Evolutionary conservation across 2,797 vertebrate species (phyloP), one percentile per base, ranked within the genome.

Genomic region (Petrocephalus sullivani): DNA sequence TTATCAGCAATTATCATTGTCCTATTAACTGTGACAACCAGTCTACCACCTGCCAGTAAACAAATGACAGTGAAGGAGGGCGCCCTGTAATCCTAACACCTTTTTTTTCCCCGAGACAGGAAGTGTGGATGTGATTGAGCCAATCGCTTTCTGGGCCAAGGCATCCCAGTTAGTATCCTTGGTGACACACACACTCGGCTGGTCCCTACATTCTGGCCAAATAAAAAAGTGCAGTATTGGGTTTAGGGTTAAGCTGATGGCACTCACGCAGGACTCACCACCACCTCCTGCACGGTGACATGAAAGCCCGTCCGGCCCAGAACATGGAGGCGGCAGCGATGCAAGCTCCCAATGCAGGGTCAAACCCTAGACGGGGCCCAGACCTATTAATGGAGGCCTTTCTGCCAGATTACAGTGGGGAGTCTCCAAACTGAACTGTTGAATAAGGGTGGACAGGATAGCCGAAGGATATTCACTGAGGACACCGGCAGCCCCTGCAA

Each of bases 81-180:
- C 3, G 87, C 58, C 21, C 0, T 41, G 14, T 49, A 33, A 87
- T 78, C 60, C 2, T 41, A 61, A 58, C 58, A 89, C 58, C 82
- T 37, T 23, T 85, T 57, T 81, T 60, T 64, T 37, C 82, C 37
- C 16, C 58, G 37, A 86, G 81, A 88, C 83, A 88, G 51, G 56
- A 75, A 23, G 23, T 87, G 87, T 41, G 81, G 85, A 88, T 89
- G 81, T 78, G 58, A 89, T 51, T n/a, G 82, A 85, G 53, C 61
- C 84, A 53, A 19, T 85, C 21, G 78, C 41, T 75, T 14, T 46
- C 81, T n/a, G 56, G 12, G 54, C 71, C 71, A 82, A 82, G 71
- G 75, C 19, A 64, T 85, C 58, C 83, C 61, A 57, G 58, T 87
- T 75, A 61, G 23, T 85, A 16, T 37, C 51, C 33, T 64, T 37